These are phyloP conservation scores for Hypercompe scribonia DNA, from an alignment of 2,888 invertebrate genomes.

Conservation along the genomic window DNA sequence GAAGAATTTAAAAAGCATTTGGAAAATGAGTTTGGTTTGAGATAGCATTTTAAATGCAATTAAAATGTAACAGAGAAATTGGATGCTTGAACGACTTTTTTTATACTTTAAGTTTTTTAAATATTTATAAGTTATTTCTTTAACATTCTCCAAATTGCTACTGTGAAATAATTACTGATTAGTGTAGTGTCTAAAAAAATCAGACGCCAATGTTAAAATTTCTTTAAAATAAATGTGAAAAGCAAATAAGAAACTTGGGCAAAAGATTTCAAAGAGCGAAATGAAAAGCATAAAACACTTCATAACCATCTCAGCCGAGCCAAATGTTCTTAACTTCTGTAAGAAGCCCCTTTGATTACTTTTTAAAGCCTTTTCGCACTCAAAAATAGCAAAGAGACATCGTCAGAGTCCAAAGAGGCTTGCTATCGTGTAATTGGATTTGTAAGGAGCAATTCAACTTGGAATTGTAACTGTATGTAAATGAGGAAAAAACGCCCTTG, in stretches of 20 bases:
- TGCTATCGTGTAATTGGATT: conserved; percentile 77
- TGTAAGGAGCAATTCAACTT: conserved; percentile 66
- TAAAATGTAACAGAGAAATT: conserved; percentile 41
- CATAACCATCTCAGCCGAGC: conserved; percentile 70
- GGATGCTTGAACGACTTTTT: conserved; percentile 16
- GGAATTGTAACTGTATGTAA: conserved; percentile 68
- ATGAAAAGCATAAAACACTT: conserved; percentile 78
- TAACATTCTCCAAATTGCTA: background rate
- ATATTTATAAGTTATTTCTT: background rate
- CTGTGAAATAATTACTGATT: background rate
- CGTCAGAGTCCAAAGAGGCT: conserved; percentile 66
- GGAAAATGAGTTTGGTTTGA: conserved; percentile 76
- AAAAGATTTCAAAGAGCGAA: conserved; percentile 69
- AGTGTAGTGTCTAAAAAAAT: background rate
- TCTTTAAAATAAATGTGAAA: conserved; percentile 25
- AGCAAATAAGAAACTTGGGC: conserved; percentile 49
- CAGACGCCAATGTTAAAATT: background rate
- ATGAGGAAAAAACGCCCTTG: conserved; percentile 58
- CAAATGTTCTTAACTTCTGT: conserved; percentile 75
- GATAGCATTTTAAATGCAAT: conserved; percentile 65
- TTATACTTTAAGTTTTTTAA: background rate
- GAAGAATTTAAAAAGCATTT: conserved; percentile 83
- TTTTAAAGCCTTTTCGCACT: conserved; percentile 76
- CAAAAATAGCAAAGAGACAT: conserved; percentile 74
- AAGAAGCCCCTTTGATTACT: conserved; percentile 79